These are phyloP conservation scores for Caerostris extrusa DNA, from an alignment of 1,140 invertebrate genomes.

Conservation along the genomic window DNA sequence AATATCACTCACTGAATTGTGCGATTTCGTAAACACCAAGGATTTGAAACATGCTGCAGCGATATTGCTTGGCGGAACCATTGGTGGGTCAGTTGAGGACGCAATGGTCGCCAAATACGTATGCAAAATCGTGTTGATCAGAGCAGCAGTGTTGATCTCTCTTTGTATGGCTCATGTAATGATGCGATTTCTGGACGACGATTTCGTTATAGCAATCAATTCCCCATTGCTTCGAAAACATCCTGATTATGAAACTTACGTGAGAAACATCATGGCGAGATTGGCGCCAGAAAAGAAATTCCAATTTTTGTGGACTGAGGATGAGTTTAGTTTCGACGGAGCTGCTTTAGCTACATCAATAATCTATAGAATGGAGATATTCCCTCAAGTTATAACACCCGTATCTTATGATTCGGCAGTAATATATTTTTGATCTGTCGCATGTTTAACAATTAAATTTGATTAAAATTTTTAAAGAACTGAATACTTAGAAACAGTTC, in stretches of 20 bases:
- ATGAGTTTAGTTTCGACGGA: not conserved
- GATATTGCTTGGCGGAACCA: conserved; percentile 13
- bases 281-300: conserved; percentile 55
- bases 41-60: not conserved
- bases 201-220: conserved; percentile 36
- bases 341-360: conserved; percentile 38
- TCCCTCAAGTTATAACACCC: too few relatives aligned
- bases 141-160: not conserved
- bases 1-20: not conserved
- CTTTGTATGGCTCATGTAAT: conserved; percentile 16
- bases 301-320: conserved; percentile 1
- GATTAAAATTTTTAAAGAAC: too few relatives aligned
- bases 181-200: not conserved
- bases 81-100: conserved; percentile 44
- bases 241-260: conserved; percentile 45
- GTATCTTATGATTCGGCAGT: too few relatives aligned
- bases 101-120: conserved; percentile 39
- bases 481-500: too few relatives aligned
- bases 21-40: not conserved
- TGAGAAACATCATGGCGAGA: not conserved
- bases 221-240: not conserved
- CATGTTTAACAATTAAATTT: too few relatives aligned
- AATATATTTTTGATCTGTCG: too few relatives aligned
- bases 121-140: not conserved
- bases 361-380: not conserved